A percentile compares a stretch with the other conserved stretches of the same genome.
Evolutionary conservation across 64 coral and sea anemone species (phyloP).

Genomic region (Platygyra sinensis): DNA sequence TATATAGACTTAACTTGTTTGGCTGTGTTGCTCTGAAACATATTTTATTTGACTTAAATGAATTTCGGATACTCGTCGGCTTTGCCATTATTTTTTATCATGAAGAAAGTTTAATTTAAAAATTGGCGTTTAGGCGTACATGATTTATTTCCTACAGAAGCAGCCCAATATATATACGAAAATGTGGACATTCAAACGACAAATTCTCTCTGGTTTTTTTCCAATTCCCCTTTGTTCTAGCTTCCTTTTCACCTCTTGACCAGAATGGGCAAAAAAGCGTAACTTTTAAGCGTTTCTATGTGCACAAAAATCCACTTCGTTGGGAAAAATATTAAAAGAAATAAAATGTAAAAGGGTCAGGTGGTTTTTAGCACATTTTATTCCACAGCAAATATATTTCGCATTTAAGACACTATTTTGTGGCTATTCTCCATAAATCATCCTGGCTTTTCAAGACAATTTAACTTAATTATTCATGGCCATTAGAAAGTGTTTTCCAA

Average conservation of each 20-base stretch:
- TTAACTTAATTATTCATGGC: slow-evolving; percentile 41
- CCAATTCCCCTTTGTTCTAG: too few species aligned
- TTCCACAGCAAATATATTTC: slow-evolving; percentile 25
- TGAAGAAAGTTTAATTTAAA: not conserved
- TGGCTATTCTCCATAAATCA: slow-evolving; percentile 9
- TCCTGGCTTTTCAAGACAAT: slow-evolving; percentile 17
- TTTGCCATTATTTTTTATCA: not conserved
- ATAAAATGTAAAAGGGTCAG: not conserved
- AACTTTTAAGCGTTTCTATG: not conserved
- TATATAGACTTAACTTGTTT: slow-evolving; percentile 38
- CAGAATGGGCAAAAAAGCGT: not conserved
- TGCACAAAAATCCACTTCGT: too few species aligned
- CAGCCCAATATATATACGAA: not conserved
- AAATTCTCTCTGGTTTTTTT: too few species aligned
- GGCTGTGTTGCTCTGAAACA: not conserved
- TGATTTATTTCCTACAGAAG: not conserved
- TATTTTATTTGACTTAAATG: not conserved
- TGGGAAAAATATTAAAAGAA: not conserved
- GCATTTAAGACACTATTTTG: slow-evolving; percentile 15
- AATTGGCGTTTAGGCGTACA: not conserved
- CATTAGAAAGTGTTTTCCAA: slow-evolving; percentile 35
- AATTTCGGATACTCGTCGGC: not conserved
- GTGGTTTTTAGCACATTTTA: slow-evolving; percentile 2
- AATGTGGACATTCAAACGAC: too few species aligned
- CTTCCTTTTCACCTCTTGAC: too few species aligned